Percentiles rank a stretch among this genome's conserved stretches.
Evolutionary conservation across 2,888 invertebrate species (phyloP).

Genomic region (Synergus gifuensis): DNA sequence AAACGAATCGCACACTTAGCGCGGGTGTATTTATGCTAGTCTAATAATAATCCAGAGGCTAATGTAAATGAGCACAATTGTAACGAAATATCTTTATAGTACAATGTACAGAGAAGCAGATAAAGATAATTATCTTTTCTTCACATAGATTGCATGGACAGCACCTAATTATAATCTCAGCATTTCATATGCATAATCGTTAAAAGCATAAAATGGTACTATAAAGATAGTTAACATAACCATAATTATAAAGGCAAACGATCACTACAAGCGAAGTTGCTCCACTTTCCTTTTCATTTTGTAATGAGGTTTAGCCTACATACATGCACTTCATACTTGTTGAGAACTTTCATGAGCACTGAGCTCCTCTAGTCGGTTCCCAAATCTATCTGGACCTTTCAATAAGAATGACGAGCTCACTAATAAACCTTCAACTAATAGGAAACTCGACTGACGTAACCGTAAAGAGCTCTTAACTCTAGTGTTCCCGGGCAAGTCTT

Average conservation of each 20-base stretch:
- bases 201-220: slow-evolving; percentile 15
- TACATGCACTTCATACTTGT: slow-evolving; percentile 16
- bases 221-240: slow-evolving; percentile 19
- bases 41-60: neutral
- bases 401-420: slow-evolving; percentile 30
- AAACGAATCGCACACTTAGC: too few species aligned
- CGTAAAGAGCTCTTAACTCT: slow-evolving; percentile 22
- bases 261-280: slow-evolving; percentile 6
- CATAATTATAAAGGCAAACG: slow-evolving; percentile 22
- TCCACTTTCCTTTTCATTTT: slow-evolving; percentile 31
- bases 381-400: slow-evolving; percentile 20
- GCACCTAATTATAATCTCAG: slow-evolving; percentile 26
- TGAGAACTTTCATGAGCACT: slow-evolving; percentile 15
- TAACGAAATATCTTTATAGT: neutral
- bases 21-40: too few species aligned
- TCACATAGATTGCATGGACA: slow-evolving; percentile 20
- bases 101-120: neutral
- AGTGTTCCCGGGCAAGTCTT: slow-evolving; percentile 24
- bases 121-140: slow-evolving; percentile 18
- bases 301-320: slow-evolving; percentile 13
- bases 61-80: slow-evolving; percentile 6
- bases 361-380: neutral
- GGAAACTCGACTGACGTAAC: slow-evolving; percentile 33
- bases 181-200: slow-evolving; percentile 27
- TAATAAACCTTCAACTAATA: slow-evolving; percentile 19